phyloP scores from a whole-genome alignment of 2,888 invertebrate genomes.

The Heliconius ethilla region DNA sequence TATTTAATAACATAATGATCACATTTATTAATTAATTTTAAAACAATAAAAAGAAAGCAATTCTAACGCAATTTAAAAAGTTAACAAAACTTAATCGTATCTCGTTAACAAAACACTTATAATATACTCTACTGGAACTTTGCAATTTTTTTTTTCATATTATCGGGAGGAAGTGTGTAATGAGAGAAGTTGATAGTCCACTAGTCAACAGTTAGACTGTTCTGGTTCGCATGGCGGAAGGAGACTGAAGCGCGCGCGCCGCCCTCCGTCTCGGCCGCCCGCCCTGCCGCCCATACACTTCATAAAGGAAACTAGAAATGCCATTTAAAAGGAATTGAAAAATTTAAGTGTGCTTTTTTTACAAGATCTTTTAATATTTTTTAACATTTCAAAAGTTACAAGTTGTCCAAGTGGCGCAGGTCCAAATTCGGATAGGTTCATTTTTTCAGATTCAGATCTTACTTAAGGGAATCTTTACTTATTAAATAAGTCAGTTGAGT shows the following conservation, averaged over 20 bases:
- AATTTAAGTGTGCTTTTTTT: background rate
- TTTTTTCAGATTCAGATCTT: too few species aligned
- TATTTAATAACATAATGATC: constrained; percentile 1
- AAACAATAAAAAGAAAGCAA: background rate
- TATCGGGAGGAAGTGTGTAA: constrained; percentile 30
- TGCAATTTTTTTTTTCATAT: constrained; percentile 21
- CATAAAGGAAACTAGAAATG: constrained; percentile 58
- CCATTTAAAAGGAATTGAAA: constrained; percentile 6
- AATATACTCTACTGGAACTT: constrained; percentile 23
- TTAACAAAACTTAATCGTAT: constrained; percentile 5
- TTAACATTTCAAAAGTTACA: too few species aligned
- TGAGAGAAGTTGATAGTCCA: constrained; percentile 39
- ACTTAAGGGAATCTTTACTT: background rate
- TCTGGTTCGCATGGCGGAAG: constrained; percentile 54
- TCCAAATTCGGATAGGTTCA: too few species aligned
- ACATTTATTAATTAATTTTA: constrained; percentile 11
- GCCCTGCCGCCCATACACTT: constrained; percentile 60
- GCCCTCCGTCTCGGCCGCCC: constrained; percentile 60
- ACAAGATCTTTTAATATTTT: background rate
- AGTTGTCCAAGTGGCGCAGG: too few species aligned
- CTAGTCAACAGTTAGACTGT: constrained; percentile 43
- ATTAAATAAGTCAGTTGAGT: background rate
- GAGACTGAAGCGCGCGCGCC: constrained; percentile 72
- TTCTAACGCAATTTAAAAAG: background rate
- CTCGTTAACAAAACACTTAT: constrained; percentile 19